phyloP scores from a whole-genome alignment of 92 coral and sea anemone species.

The Palythoa grandiflora region DNA sequence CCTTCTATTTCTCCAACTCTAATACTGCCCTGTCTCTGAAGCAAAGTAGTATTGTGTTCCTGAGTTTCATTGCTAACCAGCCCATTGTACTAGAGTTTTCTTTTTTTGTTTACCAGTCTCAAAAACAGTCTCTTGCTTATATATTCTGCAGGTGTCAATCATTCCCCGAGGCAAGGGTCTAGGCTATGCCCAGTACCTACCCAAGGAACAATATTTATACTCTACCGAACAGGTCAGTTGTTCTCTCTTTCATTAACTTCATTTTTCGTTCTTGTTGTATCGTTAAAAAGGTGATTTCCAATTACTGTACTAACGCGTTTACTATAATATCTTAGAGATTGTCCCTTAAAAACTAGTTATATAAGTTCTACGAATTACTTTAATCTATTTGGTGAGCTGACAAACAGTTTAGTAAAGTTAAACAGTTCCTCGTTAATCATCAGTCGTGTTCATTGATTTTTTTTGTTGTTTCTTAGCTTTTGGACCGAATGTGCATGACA shows the following conservation, averaged over 20 bases:
- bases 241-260: not conserved
- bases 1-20: too few species aligned
- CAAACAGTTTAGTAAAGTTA: too few species aligned
- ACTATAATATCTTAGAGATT: too few species aligned
- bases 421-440: too few species aligned
- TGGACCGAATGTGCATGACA: slow-evolving; percentile 99
- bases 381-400: too few species aligned
- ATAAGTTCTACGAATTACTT: too few species aligned
- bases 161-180: slow-evolving; percentile 99
- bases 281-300: not conserved
- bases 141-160: slow-evolving; percentile 82
- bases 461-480: slow-evolving; percentile 63
- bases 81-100: too few species aligned
- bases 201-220: slow-evolving; percentile 91
- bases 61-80: too few species aligned
- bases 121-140: not conserved
- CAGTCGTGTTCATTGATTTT: not conserved
- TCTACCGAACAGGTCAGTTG: slow-evolving; percentile 83
- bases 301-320: too few species aligned
- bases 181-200: slow-evolving; percentile 98
- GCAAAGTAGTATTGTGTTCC: too few species aligned
- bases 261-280: not conserved
- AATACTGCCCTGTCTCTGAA: too few species aligned
- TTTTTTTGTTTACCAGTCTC: not conserved
- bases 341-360: too few species aligned